phyloP scores from a whole-genome alignment of 2,113 vertebrate species.

The Tetrao urogallus region DNA sequence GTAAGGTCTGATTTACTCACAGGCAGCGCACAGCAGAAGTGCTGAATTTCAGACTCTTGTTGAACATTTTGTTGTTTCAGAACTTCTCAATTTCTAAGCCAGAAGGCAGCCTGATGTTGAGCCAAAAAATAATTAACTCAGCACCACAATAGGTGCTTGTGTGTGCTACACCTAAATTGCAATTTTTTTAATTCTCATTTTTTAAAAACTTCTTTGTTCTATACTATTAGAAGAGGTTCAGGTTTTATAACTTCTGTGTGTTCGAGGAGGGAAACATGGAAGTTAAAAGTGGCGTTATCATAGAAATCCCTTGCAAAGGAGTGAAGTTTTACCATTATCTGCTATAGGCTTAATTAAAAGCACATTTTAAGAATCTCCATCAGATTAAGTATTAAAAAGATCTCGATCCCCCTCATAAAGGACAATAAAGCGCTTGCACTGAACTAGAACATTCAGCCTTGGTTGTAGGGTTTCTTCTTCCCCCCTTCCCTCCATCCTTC shows the following conservation, averaged over 20 bases:
- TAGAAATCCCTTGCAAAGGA: background rate
- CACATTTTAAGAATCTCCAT: background rate
- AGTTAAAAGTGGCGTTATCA: background rate
- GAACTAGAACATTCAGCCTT: background rate
- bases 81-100: background rate
- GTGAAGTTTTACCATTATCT: background rate
- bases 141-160: background rate
- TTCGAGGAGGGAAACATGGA: background rate
- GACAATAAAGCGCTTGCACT: background rate
- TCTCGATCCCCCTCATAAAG: background rate
- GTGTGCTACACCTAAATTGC: background rate
- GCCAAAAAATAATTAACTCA: background rate
- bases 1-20: background rate
- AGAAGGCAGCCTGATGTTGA: background rate
- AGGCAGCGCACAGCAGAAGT: background rate
- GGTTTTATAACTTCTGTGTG: background rate
- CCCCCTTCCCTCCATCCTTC: background rate
- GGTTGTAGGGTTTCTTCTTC: too few species aligned
- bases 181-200: background rate
- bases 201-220: background rate
- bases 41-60: background rate
- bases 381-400: background rate
- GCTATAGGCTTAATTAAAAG: background rate
- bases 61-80: background rate
- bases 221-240: background rate